phyloP scores from a whole-genome alignment of 1,140 invertebrate genomes.

The Sitobion miscanthi region DNA sequence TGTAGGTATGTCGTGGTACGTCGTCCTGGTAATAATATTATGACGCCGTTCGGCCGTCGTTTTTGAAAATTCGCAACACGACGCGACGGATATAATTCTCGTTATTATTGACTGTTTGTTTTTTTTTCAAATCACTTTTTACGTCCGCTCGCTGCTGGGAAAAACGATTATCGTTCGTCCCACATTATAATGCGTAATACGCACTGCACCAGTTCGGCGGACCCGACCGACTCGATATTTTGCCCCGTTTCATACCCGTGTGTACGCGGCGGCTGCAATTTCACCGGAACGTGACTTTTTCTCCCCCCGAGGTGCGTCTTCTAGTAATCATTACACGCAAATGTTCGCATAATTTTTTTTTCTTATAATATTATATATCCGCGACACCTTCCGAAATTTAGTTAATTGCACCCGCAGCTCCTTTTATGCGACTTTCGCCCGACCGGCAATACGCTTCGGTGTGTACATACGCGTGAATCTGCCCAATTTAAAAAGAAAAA shows the following conservation, averaged over 20 bases:
- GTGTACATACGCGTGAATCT: not conserved
- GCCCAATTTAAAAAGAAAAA: not conserved
- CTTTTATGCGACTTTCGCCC: not conserved
- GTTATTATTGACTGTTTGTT: not conserved
- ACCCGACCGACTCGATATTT: not conserved
- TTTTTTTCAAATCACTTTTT: no score
- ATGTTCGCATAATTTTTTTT: not conserved
- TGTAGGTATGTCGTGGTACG: no score
- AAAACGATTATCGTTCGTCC: not conserved
- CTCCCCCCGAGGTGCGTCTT: not conserved
- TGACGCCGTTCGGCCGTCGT: not conserved
- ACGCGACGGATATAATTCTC: no score
- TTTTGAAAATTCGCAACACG: not conserved
- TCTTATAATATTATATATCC: not conserved
- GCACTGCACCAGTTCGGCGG: no score
- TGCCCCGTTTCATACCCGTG: not conserved
- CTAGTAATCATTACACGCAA: not conserved
- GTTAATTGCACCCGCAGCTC: not conserved
- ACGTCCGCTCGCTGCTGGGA: not conserved
- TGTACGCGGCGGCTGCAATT: not conserved
- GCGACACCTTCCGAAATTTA: not conserved
- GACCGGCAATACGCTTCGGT: not conserved
- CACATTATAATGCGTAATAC: not conserved
- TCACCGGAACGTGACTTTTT: not conserved
- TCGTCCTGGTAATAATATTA: no score